A percentile compares a stretch with the other conserved stretches of the same genome.
Evolutionary conservation across 1,140 invertebrate genomes (phyloP).

Genomic region (Sitophilus oryzae): DNA sequence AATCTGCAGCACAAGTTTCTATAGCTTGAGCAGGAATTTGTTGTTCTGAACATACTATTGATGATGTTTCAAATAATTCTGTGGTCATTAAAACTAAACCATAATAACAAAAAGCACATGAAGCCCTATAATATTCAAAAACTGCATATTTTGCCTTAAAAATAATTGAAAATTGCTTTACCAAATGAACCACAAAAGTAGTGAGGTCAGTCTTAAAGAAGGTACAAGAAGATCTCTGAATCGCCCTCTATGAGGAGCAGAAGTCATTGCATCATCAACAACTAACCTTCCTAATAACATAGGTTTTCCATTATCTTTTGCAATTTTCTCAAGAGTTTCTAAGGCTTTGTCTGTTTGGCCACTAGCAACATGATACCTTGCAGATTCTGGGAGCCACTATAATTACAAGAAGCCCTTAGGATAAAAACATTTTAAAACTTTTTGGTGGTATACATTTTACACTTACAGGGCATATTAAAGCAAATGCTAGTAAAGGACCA

Average conservation of each 20-base stretch:
- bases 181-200: slow-evolving; percentile 92
- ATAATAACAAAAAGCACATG: slow-evolving; percentile 94
- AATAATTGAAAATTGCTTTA: slow-evolving; percentile 36
- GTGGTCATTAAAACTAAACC: slow-evolving; percentile 93
- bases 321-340: slow-evolving; percentile 72
- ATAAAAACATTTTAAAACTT: slow-evolving; percentile 3
- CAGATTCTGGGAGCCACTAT: slow-evolving; percentile 91
- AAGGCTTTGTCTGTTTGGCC: slow-evolving; percentile 83
- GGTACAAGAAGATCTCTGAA: slow-evolving; percentile 73
- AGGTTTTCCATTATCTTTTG: slow-evolving; percentile 81
- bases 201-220: slow-evolving; percentile 74
- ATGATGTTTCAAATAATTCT: slow-evolving; percentile 75
- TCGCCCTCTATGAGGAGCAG: slow-evolving; percentile 58
- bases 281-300: slow-evolving; percentile 84
- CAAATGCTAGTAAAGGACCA: slow-evolving; percentile 79
- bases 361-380: slow-evolving; percentile 77
- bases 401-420: slow-evolving; percentile 7
- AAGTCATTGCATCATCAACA: slow-evolving; percentile 63
- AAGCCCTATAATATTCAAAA: slow-evolving; percentile 63
- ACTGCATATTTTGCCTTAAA: background rate
- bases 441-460: background rate
- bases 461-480: slow-evolving; percentile 69
- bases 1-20: slow-evolving; percentile 62
- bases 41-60: slow-evolving; percentile 45
- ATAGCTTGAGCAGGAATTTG: slow-evolving; percentile 37